These are phyloP conservation scores for Dolomedes plantarius DNA, from an alignment of 2,888 invertebrate genomes.

Conservation along the genomic window DNA sequence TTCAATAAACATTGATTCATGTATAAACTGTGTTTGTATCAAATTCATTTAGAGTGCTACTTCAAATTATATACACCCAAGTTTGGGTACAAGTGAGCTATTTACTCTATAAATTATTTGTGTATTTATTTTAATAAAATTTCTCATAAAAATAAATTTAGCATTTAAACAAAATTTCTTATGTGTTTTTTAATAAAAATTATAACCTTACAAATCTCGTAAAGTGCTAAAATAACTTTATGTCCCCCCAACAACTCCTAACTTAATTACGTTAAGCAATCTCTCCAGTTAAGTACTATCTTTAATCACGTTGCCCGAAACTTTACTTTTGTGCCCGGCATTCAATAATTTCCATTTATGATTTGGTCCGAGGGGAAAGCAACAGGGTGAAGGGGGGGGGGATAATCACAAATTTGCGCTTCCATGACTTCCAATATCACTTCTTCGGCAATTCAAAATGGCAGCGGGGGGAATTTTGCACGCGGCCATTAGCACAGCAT, in stretches of 20 bases:
- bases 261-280: slow-evolving; percentile 66
- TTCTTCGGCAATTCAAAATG: slow-evolving; percentile 47
- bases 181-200: too few relatives aligned
- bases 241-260: slow-evolving; percentile 60
- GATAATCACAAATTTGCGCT: slow-evolving; percentile 68
- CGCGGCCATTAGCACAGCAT: slow-evolving; percentile 61
- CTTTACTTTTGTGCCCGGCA: slow-evolving; percentile 63
- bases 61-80: too few relatives aligned
- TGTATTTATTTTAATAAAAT: too few relatives aligned
- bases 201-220: slow-evolving; percentile 67
- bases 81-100: too few relatives aligned
- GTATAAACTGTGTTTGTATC: too few relatives aligned
- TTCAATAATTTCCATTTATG: slow-evolving; percentile 68
- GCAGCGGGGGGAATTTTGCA: slow-evolving; percentile 51
- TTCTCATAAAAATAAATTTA: too few relatives aligned
- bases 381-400: slow-evolving; percentile 1
- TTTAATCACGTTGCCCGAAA: slow-evolving; percentile 66
- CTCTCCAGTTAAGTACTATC: slow-evolving; percentile 61
- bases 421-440: slow-evolving; percentile 67
- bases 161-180: too few relatives aligned
- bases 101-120: too few relatives aligned
- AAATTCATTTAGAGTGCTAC: too few relatives aligned
- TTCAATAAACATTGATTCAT: too few relatives aligned
- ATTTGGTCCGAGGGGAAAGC: slow-evolving; percentile 25
- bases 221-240: slow-evolving; percentile 70